Base-by-base conservation (phyloP, 2,113 vertebrate genomes). In the Columba livia region DNA sequence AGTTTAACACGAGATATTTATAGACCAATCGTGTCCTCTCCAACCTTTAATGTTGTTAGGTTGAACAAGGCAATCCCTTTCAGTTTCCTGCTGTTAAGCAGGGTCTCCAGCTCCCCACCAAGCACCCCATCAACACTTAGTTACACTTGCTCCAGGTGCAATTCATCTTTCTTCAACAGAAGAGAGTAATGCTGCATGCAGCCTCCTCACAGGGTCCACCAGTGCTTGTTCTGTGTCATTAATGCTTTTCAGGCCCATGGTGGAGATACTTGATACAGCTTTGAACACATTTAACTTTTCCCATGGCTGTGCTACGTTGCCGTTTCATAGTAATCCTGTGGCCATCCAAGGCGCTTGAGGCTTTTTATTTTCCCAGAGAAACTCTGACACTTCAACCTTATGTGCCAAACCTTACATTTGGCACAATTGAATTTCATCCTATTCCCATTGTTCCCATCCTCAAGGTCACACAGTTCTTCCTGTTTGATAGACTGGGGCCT, bases 1-100 rank as follows among this genome's bases (percentile, higher is more conserved):
- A 85, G 90, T 92, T 94, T 90, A 92, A 92, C 88, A 64, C 36
- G 10, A 94, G 77, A 28, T 96, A 94, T 95, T 96, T 97, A 93
- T 94, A 95, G 96, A 84, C 64, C 86, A 26, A 12, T 65, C 15
- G 2, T 89, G 94, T 96, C 86, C 95, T 92, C 48, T 84, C 77
- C 89, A 92, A 82, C 80, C 64, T 84, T 85, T 84, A 21, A 60
- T 18, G 87, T 44, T 78, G 86, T 64, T n/a, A 82, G 84, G 51
- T 86, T 89, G 91, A 80, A n/a, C 29, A 26, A 91, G 88, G 66
- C 85, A 88, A 91, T 70, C 69, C 79, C 42, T 88, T 62, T 26
- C 23, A 47, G 75, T 62, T 92, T 79, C 82, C 58, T 65, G 29
- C 31, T 67, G 40, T 62, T 61, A 19, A 2, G 2, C 11, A 6